A percentile compares a stretch with the other conserved stretches of the same genome.
Conservation (phyloP, 1,140 invertebrate species). For the Drosophila sproati region DNA sequence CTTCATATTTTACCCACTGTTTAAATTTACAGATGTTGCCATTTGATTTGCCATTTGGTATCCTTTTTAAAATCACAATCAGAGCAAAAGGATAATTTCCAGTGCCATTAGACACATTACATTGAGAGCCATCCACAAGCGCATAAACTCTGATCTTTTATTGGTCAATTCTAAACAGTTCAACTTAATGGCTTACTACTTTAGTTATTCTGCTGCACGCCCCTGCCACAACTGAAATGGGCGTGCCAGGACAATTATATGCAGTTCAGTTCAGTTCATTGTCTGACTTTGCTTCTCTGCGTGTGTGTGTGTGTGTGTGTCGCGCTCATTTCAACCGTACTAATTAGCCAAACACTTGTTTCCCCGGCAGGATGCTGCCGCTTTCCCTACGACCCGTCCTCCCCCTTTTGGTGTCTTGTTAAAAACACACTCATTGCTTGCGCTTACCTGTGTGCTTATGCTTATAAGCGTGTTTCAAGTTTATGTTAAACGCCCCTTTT, state of each 20-base stretch:
- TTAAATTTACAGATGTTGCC: not conserved
- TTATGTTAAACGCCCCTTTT: slow-evolving; percentile 49
- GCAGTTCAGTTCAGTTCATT: slow-evolving; percentile 52
- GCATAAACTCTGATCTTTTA: slow-evolving; percentile 23
- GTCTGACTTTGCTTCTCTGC: slow-evolving; percentile 30
- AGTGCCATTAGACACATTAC: not conserved
- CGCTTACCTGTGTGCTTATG: slow-evolving; percentile 52
- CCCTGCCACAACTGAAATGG: slow-evolving; percentile 14
- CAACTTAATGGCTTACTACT: slow-evolving; percentile 24
- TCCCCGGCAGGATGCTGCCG: slow-evolving; percentile 17
- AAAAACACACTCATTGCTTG: slow-evolving; percentile 57
- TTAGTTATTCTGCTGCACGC: slow-evolving; percentile 40
- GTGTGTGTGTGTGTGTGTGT: slow-evolving; percentile 36
- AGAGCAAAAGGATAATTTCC: slow-evolving; percentile 1
- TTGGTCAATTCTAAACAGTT: slow-evolving; percentile 48
- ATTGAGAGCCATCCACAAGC: slow-evolving; percentile 1
- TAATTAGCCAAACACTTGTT: slow-evolving; percentile 77
- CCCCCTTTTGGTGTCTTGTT: slow-evolving; percentile 33
- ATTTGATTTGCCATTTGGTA: not conserved
- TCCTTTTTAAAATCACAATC: slow-evolving; percentile 9
- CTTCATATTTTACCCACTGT: too few species aligned
- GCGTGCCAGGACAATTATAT: slow-evolving; percentile 69
- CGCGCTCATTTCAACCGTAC: slow-evolving; percentile 51
- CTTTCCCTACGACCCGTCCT: too few species aligned
- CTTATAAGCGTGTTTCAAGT: slow-evolving; percentile 52